Evolutionary conservation across 2,797 vertebrate genomes (phyloP).

Genomic region (Eulemur albifrons): DNA sequence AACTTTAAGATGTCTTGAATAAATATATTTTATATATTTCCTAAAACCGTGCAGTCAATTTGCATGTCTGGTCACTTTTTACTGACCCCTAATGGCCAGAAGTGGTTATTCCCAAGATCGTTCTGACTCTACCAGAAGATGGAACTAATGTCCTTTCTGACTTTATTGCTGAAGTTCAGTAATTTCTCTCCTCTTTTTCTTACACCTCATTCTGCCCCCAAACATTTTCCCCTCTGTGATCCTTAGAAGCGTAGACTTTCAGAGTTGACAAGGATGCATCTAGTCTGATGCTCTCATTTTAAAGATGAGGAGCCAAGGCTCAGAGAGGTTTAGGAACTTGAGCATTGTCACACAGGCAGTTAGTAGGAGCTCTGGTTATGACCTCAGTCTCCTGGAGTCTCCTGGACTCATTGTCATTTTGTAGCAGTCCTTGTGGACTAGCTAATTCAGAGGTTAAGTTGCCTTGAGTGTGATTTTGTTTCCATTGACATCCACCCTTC

Average conservation of each 20-base stretch:
- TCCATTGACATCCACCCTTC: not conserved
- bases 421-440: not conserved
- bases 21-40: not conserved
- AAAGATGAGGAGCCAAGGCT: not conserved
- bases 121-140: not conserved
- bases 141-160: conserved; percentile 17
- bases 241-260: not conserved
- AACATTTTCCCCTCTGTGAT: not conserved
- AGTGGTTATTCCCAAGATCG: not conserved
- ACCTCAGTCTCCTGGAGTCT: not conserved
- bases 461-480: not conserved
- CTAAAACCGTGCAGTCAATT: not conserved
- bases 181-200: not conserved
- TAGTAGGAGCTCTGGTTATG: not conserved
- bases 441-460: not conserved
- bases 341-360: not conserved
- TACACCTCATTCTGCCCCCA: not conserved
- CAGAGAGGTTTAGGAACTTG: not conserved
- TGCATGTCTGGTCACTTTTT: conserved; percentile 29
- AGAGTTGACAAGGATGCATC: not conserved
- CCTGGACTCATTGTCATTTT: not conserved
- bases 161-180: not conserved
- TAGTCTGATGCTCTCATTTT: not conserved
- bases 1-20: not conserved
- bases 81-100: conserved; percentile 32